Evolutionary conservation across 2,888 invertebrate genomes (phyloP).

Genomic region (Nemotelus pantherinus): DNA sequence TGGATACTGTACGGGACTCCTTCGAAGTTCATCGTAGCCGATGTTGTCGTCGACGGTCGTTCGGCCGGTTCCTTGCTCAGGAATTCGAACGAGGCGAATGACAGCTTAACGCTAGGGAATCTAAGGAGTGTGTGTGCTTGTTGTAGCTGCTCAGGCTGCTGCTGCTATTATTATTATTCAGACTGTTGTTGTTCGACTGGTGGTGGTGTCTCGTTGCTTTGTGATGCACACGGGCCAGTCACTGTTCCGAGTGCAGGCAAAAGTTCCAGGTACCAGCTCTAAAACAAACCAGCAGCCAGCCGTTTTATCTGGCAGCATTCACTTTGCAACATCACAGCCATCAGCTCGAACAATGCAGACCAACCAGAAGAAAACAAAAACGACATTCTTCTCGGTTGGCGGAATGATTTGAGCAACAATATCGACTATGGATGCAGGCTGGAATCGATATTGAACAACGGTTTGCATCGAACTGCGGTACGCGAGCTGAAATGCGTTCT

Average conservation of each 20-base stretch:
- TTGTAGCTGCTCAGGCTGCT: neutral
- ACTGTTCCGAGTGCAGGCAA: neutral
- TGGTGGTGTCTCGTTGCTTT: constrained; percentile 22
- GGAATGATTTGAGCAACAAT: constrained; percentile 26
- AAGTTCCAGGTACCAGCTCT: neutral
- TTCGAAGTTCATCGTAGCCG: neutral
- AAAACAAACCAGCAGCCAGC: constrained; percentile 4
- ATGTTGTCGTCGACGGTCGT: neutral
- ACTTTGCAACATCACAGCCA: constrained; percentile 21
- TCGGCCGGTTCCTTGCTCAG: constrained; percentile 8
- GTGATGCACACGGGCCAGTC: neutral
- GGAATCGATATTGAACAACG: neutral
- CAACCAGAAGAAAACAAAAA: constrained; percentile 40
- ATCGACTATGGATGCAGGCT: constrained; percentile 3
- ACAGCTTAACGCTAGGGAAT: constrained; percentile 35
- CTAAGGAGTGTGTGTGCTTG: neutral
- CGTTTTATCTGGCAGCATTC: constrained; percentile 35
- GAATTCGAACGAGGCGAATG: constrained; percentile 35
- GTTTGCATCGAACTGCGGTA: neutral
- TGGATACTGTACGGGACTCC: constrained; percentile 9
- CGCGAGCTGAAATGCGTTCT: neutral
- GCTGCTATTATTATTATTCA: constrained; percentile 1
- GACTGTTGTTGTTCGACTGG: neutral
- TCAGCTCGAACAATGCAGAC: constrained; percentile 30
- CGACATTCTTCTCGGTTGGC: constrained; percentile 15